Evolutionary conservation across 1,140 invertebrate genomes (phyloP).

Genomic region (Pararge aegeria): DNA sequence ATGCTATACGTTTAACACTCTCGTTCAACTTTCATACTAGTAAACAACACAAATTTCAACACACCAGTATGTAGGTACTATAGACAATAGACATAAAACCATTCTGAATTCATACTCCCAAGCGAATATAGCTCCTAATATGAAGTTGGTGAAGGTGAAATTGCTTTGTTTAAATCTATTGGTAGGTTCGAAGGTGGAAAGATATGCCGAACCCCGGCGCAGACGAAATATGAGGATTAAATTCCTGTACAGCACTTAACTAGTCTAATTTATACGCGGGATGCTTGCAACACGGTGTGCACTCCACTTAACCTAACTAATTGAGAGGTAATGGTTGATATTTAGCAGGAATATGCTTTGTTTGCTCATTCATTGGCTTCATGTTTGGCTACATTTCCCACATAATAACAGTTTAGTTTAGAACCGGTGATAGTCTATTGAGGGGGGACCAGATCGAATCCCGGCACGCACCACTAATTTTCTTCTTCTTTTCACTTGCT

Average conservation of each 20-base stretch:
- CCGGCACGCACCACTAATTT: no score
- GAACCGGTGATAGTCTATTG: no score
- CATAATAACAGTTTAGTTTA: slow-evolving; percentile 3
- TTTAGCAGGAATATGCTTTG: slow-evolving; percentile 48
- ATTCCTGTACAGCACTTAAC: slow-evolving; percentile 75
- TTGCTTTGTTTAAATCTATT: slow-evolving; percentile 32
- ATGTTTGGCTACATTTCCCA: slow-evolving; percentile 5
- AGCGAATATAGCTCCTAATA: slow-evolving; percentile 33
- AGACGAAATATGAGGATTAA: slow-evolving; percentile 79
- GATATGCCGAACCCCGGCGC: slow-evolving; percentile 66
- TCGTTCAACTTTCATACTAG: slow-evolving; percentile 24
- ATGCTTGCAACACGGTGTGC: slow-evolving; percentile 49
- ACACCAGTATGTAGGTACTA: slow-evolving; percentile 10
- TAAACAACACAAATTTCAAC: slow-evolving; percentile 25
- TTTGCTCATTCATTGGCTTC: slow-evolving; percentile 27
- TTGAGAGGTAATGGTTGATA: slow-evolving; percentile 69
- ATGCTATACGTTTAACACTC: slow-evolving; percentile 6
- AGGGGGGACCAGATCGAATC: no score
- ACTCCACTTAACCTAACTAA: slow-evolving; percentile 70
- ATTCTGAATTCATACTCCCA: slow-evolving; percentile 18
- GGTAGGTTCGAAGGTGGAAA: slow-evolving; percentile 58
- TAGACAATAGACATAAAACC: slow-evolving; percentile 15
- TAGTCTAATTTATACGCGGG: slow-evolving; percentile 73
- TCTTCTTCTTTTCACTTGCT: no score
- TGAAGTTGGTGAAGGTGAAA: slow-evolving; percentile 38